Evolutionary conservation across 2,797 vertebrate species (phyloP), one percentile per base, ranked within the genome.

Genomic region (Melanotaenia parkinsoni): DNA sequence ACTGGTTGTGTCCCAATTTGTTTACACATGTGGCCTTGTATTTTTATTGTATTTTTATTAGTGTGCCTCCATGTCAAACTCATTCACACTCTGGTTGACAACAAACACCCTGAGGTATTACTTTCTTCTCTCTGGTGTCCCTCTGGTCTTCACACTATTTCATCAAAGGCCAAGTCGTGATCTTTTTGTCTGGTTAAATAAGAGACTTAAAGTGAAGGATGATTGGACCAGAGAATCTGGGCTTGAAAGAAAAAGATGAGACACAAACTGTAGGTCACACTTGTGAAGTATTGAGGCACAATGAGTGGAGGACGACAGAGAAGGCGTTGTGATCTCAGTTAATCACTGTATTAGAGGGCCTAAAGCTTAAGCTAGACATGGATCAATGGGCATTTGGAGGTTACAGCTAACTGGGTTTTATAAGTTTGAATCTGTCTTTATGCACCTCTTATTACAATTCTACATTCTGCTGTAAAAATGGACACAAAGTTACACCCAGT

Each of bases 141-240:
- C 59, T 70, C 76, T 69, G 32, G 24, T 80, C 67, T 59, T 83
- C 67, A 83, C 74, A 78, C 57, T 59, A 61, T 71, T 80, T 82
- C 67, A 85, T 83, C 76, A 71, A 84, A 85, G 68, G 68, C 60
- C 72, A 62, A 47, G 60, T 26, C 75, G 76, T 85, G 67, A 84
- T 87, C 76, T 84, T 77, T 63, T 77, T 79, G 70, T 88, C 80
- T 63, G 76, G 22, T 74, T 81, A 84, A 84, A 90, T 88, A 74
- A 79, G 56, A 81, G 65, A 67, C 38, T 51, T 67, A 37, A 76
- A 80, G 63, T 82, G 80, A 79, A 70, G 66, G 38, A 67, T 81
- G 72, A 84, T 70, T 82, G 72, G 70, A 87, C 26, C 64, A 64
- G 59, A 80, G 71, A 64, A 20, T 30, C 51, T 16, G 4, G 20